These are phyloP conservation scores for Tarsius wallacei DNA, from an alignment of 2,797 vertebrate genomes.

Conservation along the genomic window DNA sequence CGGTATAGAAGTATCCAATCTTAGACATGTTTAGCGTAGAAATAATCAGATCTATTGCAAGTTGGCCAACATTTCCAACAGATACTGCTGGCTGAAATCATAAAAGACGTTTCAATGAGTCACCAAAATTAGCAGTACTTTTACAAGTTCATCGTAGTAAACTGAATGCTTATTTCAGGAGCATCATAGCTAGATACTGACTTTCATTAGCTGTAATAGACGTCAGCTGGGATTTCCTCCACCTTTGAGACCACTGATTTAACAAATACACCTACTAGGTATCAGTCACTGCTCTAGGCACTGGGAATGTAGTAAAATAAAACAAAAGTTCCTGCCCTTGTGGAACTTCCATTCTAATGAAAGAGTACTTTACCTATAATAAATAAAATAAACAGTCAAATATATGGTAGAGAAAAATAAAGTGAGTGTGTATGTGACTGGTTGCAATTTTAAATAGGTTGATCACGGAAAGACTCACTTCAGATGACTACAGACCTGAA, in stretches of 20 bases:
- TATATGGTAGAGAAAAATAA: not conserved
- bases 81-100: conserved; percentile 96
- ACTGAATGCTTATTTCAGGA: not conserved
- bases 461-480: conserved; percentile 32
- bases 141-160: too few relatives aligned
- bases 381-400: conserved; percentile 17
- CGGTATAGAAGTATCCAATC: conserved; percentile 96
- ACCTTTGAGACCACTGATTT: conserved; percentile 35
- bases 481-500: not conserved
- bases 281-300: not conserved
- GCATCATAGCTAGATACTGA: not conserved
- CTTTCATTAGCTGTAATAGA: not conserved
- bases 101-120: conserved; percentile 24
- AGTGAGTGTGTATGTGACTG: not conserved
- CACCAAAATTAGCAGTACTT: conserved; percentile 22
- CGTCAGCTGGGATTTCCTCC: not conserved
- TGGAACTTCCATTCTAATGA: conserved; percentile 32
- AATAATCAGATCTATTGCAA: conserved; percentile 96
- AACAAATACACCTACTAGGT: not conserved
- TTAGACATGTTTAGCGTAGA: conserved; percentile 95
- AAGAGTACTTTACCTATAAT: not conserved
- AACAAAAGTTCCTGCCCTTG: not conserved
- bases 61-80: conserved; percentile 97
- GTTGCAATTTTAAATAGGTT: not conserved
- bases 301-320: conserved; percentile 30